Evolutionary conservation across 2,797 vertebrate genomes (phyloP).

Genomic region (Melanotaenia boesemani): DNA sequence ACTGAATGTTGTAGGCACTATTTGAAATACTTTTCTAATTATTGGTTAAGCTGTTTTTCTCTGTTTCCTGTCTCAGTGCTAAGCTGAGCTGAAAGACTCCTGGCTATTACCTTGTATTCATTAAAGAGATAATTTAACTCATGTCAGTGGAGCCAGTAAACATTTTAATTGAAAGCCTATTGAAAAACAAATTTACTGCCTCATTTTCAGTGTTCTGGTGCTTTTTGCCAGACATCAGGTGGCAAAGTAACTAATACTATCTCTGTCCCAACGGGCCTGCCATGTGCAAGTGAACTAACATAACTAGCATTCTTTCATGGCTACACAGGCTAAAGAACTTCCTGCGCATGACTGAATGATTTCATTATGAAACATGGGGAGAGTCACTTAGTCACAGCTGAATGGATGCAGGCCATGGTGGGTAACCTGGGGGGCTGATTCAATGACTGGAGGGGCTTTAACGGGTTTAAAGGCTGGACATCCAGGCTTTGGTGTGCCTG

Average conservation of each 20-base stretch:
- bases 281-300: conserved; percentile 56
- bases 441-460: conserved; percentile 56
- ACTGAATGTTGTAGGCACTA: not conserved
- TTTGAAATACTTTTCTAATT: not conserved
- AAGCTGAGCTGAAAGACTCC: not conserved
- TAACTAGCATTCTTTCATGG: conserved; percentile 75
- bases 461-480: conserved; percentile 41
- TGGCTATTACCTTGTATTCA: not conserved
- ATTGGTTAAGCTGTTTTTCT: not conserved
- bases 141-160: not conserved
- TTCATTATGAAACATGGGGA: conserved; percentile 80
- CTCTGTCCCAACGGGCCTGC: conserved; percentile 32
- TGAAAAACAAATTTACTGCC: conserved; percentile 2
- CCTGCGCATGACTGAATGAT: conserved; percentile 79
- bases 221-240: conserved; percentile 33
- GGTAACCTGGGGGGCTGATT: conserved; percentile 61
- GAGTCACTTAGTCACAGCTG: conserved; percentile 80
- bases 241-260: conserved; percentile 37
- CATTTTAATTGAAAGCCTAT: not conserved
- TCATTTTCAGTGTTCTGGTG: not conserved
- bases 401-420: conserved; percentile 67
- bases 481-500: conserved; percentile 50
- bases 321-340: conserved; percentile 66
- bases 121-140: not conserved
- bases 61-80: not conserved